These are phyloP conservation scores for Stenodera caucasica DNA, from an alignment of 2,888 invertebrate genomes.

Conservation along the genomic window DNA sequence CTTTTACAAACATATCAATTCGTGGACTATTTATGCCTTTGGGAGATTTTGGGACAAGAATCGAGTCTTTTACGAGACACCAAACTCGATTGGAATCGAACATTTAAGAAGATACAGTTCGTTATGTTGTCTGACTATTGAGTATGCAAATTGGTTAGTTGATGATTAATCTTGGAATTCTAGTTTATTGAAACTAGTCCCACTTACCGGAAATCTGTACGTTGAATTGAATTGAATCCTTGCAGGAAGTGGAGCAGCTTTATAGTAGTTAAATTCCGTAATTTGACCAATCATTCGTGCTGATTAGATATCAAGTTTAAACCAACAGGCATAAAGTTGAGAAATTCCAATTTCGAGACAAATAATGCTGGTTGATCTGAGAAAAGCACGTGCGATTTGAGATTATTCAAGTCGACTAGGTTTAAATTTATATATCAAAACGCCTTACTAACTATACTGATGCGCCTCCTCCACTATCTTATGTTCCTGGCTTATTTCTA, in stretches of 20 bases:
- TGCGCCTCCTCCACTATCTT: constrained; percentile 17
- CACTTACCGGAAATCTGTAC: too few species aligned
- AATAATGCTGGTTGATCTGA: constrained; percentile 15
- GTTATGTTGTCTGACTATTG: too few species aligned
- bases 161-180: too few species aligned
- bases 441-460: too few species aligned
- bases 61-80: too few species aligned
- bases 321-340: constrained; percentile 20
- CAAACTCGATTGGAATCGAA: too few species aligned
- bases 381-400: constrained; percentile 22
- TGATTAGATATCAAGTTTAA: constrained; percentile 24
- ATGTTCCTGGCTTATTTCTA: constrained; percentile 15
- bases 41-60: too few species aligned
- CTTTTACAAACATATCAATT: constrained; percentile 4
- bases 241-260: constrained; percentile 19
- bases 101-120: too few species aligned
- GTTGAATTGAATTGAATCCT: too few species aligned
- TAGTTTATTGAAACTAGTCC: too few species aligned
- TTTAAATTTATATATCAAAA: constrained; percentile 21
- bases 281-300: constrained; percentile 30
- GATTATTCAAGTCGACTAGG: constrained; percentile 26
- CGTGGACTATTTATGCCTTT: too few species aligned
- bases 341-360: constrained; percentile 20
- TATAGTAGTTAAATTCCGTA: constrained; percentile 18
- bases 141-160: too few species aligned